Evolutionary conservation across 2,113 vertebrate species (phyloP).

Genomic region (Caretta caretta): DNA sequence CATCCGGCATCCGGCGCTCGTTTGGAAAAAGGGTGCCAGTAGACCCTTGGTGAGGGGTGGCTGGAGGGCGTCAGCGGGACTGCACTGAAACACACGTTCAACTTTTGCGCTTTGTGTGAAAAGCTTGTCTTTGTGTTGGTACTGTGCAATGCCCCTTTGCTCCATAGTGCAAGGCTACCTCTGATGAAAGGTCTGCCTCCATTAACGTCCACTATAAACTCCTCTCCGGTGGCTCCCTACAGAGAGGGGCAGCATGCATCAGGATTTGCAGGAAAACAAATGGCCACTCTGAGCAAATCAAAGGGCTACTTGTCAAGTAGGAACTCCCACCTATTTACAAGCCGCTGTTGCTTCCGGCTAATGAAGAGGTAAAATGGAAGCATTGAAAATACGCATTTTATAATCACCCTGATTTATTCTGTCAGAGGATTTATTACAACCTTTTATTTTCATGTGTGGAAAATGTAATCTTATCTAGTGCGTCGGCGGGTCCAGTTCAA

Average conservation of each 20-base stretch:
- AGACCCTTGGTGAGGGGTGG: fast-evolving
- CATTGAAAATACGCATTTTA: slow-evolving; percentile 26
- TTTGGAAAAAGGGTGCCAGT: not conserved
- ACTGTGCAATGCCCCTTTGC: fast-evolving
- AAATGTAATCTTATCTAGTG: slow-evolving; percentile 47
- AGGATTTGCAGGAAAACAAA: slow-evolving; percentile 14
- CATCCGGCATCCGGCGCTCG: not conserved
- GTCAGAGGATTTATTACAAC: slow-evolving; percentile 65
- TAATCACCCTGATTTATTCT: slow-evolving; percentile 48
- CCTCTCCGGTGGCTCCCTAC: not conserved
- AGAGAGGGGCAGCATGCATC: not conserved
- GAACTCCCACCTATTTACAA: slow-evolving; percentile 41
- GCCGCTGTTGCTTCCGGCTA: not conserved
- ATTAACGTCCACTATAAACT: slow-evolving; percentile 1
- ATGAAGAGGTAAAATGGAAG: slow-evolving; percentile 43
- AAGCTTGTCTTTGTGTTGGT: not conserved
- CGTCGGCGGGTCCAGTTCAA: slow-evolving; percentile 33
- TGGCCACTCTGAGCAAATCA: not conserved
- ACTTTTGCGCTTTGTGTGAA: not conserved
- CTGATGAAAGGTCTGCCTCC: slow-evolving; percentile 4
- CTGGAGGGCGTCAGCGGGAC: not conserved
- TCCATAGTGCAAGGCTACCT: not conserved
- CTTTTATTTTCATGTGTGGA: slow-evolving; percentile 61
- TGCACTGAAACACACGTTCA: not conserved
- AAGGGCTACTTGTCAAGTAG: not conserved